These are phyloP conservation scores for Pongo abelii DNA, from an alignment of 2,113 vertebrate genomes.

Conservation along the genomic window DNA sequence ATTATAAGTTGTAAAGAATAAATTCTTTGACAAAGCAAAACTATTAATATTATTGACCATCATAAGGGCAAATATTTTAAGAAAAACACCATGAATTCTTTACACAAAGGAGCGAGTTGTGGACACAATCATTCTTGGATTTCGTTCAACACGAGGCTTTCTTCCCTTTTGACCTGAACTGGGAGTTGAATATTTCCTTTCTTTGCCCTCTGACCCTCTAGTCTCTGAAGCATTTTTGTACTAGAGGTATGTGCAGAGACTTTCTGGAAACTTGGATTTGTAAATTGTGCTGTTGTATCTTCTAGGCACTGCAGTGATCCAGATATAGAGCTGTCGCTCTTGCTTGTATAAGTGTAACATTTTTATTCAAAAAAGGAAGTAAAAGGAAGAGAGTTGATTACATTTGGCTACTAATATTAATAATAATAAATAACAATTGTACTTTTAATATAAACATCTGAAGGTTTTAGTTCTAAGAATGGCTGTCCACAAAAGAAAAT, in stretches of 20 bases:
- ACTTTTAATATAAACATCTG: background rate
- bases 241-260: constrained; percentile 90
- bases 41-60: background rate
- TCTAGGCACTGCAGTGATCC: constrained; percentile 94
- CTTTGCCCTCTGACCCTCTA: constrained; percentile 92
- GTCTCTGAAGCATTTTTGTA: constrained; percentile 90
- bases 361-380: constrained; percentile 56
- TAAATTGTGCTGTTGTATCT: constrained; percentile 93
- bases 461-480: constrained; percentile 24
- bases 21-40: constrained; percentile 33
- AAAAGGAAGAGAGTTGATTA: constrained; percentile 58
- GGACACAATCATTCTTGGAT: constrained; percentile 87
- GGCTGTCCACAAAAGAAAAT: background rate
- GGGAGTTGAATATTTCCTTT: constrained; percentile 91
- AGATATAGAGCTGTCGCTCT: constrained; percentile 90
- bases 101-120: constrained; percentile 96
- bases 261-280: constrained; percentile 99
- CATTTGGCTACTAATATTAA: constrained; percentile 60
- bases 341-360: constrained; percentile 91
- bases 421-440: background rate
- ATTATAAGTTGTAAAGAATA: background rate
- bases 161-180: constrained; percentile 92
- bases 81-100: constrained; percentile 85
- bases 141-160: constrained; percentile 93
- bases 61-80: constrained; percentile 48